phyloP scores from a whole-genome alignment of 2,888 invertebrate genomes.

The Oligia latruncula region DNA sequence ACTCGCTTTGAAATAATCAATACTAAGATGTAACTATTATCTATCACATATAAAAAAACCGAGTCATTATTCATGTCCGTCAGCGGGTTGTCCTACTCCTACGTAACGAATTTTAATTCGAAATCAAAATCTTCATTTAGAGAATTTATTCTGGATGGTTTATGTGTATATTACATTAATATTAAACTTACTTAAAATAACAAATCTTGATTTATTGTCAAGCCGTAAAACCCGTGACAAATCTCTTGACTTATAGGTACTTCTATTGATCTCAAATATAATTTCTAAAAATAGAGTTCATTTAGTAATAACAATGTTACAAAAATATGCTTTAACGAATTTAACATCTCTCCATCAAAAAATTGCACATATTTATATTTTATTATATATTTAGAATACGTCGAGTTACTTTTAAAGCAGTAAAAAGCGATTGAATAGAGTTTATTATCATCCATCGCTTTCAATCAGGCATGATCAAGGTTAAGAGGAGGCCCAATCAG shows the following conservation, averaged over 20 bases:
- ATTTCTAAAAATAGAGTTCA: constrained; percentile 24
- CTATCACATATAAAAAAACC: background rate
- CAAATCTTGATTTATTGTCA: background rate
- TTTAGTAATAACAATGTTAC: constrained; percentile 16
- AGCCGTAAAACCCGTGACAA: background rate
- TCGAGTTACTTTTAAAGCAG: constrained; percentile 13
- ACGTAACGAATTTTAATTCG: background rate
- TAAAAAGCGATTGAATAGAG: constrained; percentile 23
- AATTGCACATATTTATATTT: background rate
- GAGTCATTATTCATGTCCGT: background rate
- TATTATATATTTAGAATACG: constrained; percentile 9
- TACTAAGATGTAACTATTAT: background rate
- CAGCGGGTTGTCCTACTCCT: background rate
- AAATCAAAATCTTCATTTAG: no score
- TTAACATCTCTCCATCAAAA: background rate
- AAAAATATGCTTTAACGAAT: constrained; percentile 22
- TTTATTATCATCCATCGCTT: background rate
- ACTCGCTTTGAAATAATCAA: constrained; percentile 3
- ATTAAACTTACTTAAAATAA: background rate
- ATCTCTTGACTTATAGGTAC: constrained; percentile 18
- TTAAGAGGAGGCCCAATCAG: background rate
- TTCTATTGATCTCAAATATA: constrained; percentile 30
- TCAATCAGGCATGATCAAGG: no score
- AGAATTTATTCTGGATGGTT: background rate
- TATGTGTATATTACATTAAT: background rate